Evolutionary conservation across 2,113 vertebrate species (phyloP), one percentile per base, ranked within the genome.

Genomic region (Terrapene triunguis): DNA sequence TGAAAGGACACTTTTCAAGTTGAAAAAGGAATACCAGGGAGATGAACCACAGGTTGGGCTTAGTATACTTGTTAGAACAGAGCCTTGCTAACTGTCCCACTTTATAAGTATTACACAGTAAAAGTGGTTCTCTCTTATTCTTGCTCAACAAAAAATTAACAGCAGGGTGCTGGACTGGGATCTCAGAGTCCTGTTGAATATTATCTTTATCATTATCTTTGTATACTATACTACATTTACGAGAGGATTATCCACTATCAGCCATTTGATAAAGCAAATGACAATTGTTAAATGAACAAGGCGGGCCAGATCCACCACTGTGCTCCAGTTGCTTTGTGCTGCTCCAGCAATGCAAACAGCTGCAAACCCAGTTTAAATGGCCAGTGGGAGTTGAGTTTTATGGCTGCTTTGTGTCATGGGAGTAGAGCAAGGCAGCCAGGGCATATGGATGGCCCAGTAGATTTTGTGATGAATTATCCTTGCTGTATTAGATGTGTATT

Each of bases 211-310:
- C 84, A 90, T 87, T 92, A 21, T 3, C 55, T 92, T 62, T 81
- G 32, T 22, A 9, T 82, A 76, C 82, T 35, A 0, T 80, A 16
- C 84, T 82, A 42, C 38, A 12, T 47, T 84, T 72, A 19, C 83
- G 51, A 0, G 1, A 21, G 87, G 89, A 89, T 90, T 76, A 44
- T 35, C 47, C 55, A 90, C 62, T 57, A 86, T 53, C 69, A 47
- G 89, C 88, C 95, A 94, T 78, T 90, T 74, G 93, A 62, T 78
- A 83, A 82, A 95, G 89, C 87, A 92, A 95, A 97, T 97, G 80
- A 62, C 12, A 51, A 65, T 54, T 79, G 89, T 95, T 90, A 96
- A 96, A 91, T 0, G 42, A 84, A 48, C 29, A 38, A 89, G 93
- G 91, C 38, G 79, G 92, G 74, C 35, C 74, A 91, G 94, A 94